phyloP scores from a whole-genome alignment of 2,888 invertebrate species.

The Sisyra nigra region DNA sequence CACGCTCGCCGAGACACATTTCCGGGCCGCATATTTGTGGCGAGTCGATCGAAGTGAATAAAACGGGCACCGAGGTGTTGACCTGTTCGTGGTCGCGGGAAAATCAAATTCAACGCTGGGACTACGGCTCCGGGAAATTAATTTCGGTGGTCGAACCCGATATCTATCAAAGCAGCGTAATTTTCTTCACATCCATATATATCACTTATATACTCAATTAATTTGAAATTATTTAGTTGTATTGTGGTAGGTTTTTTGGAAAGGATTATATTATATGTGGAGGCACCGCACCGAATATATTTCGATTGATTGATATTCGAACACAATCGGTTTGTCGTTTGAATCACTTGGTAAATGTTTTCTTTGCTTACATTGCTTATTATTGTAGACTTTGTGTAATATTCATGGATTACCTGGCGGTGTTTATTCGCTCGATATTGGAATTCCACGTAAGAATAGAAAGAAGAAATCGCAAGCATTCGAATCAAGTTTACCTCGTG shows the following conservation, averaged over 20 bases:
- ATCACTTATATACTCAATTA: neutral
- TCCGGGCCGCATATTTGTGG: constrained; percentile 46
- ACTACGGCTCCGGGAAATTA: constrained; percentile 45
- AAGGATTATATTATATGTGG: constrained; percentile 41
- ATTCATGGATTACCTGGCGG: constrained; percentile 36
- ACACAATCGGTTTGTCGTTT: constrained; percentile 40
- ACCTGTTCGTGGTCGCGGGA: constrained; percentile 48
- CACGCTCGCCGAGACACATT: constrained; percentile 38
- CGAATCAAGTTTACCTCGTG: constrained; percentile 16
- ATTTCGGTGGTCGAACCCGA: constrained; percentile 42
- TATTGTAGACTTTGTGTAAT: constrained; percentile 36
- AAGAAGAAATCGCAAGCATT: constrained; percentile 25
- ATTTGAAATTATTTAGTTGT: constrained; percentile 33
- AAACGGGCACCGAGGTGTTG: constrained; percentile 43
- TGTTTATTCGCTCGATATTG: constrained; percentile 38
- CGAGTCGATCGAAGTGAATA: constrained; percentile 47
- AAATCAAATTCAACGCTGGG: constrained; percentile 44
- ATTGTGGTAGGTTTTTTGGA: constrained; percentile 41
- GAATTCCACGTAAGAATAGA: constrained; percentile 29
- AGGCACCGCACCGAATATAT: constrained; percentile 39
- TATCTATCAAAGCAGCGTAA: constrained; percentile 15
- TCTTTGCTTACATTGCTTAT: neutral
- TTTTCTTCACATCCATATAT: too few relatives aligned
- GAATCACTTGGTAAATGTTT: constrained; percentile 20
- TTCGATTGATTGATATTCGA: constrained; percentile 42